These are phyloP conservation scores for Nyleta sp. DNA, from an alignment of 2,888 invertebrate species.

Conservation along the genomic window DNA sequence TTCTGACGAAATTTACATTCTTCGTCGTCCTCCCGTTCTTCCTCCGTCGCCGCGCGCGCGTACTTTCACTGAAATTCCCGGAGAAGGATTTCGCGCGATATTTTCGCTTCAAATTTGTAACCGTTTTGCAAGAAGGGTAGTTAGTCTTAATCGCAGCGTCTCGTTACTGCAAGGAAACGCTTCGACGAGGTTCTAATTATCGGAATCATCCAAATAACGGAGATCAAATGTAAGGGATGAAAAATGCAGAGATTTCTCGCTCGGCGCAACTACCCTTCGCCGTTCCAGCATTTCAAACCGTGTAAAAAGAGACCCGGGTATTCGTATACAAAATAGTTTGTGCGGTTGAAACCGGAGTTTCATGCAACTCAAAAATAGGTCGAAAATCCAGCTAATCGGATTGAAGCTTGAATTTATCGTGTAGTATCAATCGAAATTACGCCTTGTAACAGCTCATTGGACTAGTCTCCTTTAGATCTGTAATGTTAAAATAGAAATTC, in stretches of 20 bases:
- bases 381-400: neutral
- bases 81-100: conserved; percentile 51
- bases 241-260: too few species aligned
- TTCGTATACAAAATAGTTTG: too few species aligned
- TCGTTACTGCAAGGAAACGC: too few species aligned
- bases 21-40: conserved; percentile 45
- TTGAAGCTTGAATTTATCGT: neutral
- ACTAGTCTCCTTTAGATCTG: conserved; percentile 1
- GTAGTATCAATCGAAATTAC: neutral
- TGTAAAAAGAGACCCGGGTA: too few species aligned
- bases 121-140: too few species aligned
- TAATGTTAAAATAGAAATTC: neutral
- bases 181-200: too few species aligned
- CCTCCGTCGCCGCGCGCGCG: conserved; percentile 58
- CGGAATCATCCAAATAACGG: too few species aligned
- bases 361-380: neutral
- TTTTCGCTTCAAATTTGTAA: conserved; percentile 63
- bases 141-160: too few species aligned
- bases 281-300: too few species aligned
- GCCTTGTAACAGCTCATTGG: neutral
- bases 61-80: conserved; percentile 43
- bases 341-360: too few species aligned
- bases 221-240: too few species aligned
- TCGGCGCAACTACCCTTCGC: too few species aligned
- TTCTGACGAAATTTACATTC: conserved; percentile 65